Evolutionary conservation across 2,888 invertebrate genomes (phyloP), one percentile per base, ranked within the genome.

Genomic region (Alcis repandata): DNA sequence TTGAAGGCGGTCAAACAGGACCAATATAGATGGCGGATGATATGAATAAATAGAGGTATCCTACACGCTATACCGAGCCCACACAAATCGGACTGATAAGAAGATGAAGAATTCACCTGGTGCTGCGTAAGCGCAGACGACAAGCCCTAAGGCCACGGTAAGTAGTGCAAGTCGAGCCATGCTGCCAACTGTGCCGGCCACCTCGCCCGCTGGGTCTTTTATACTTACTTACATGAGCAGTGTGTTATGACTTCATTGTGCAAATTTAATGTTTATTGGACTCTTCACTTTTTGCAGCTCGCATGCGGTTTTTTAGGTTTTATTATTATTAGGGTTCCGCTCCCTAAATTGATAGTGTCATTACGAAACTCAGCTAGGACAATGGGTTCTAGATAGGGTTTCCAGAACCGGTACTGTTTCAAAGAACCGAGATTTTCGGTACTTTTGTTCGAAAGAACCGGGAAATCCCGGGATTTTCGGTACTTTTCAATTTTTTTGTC

Each of bases 111-210:
- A 54, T 62, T 63, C 51, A 60, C 91, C 91, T 87, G 91, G 86
- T 45, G 87, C 82, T 48, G 89, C 89, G 73, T 79, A 80, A 11
- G 79, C 79, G 79, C 85, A 87, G 66, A 82, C 88, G 51, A 87
- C 56, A 20, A 91, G 85, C 78, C 88, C 90, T 69, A 91, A 67
- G 75, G 85, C 90, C 72, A 88, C 69, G 45, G 83, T 80, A 67
- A 80, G 76, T n/a, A 91, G 70, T 70, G 79, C 80, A 36, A 91
- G 83, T 54, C 88, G 88, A 67, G 86, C 81, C 91, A 91, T 92
- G 68, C 74, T 72, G 74, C 49, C 70, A 68, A 86, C 84, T 85
- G 83, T 84, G 75, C 64, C 62, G 17, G 2, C 46, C 32, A 41
- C 15, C 38, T 20, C 59, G 68, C 59, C 61, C 61, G 49, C 68